phyloP scores from a whole-genome alignment of 2,113 vertebrate species.

The Myiozetetes cayanensis region DNA sequence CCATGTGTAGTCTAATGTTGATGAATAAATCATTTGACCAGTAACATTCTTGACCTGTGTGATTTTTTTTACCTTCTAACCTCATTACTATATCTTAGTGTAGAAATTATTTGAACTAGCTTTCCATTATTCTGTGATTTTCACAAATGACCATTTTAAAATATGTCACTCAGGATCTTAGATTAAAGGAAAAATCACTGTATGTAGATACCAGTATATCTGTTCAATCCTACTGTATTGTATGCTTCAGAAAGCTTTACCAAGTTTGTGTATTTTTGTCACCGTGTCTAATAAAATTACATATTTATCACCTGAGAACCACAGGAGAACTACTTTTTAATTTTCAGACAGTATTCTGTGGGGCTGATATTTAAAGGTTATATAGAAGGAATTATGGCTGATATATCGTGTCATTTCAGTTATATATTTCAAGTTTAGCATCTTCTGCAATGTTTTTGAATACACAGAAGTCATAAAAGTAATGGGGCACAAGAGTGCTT shows the following conservation, averaged over 20 bases:
- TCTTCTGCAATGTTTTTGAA: not conserved
- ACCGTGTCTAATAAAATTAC: not conserved
- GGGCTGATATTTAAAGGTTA: not conserved
- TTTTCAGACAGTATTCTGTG: not conserved
- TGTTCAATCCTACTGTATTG: not conserved
- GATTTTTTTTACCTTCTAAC: slow-evolving; percentile 35
- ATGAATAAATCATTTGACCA: slow-evolving; percentile 71
- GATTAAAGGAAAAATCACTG: not conserved
- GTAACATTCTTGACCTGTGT: slow-evolving; percentile 49
- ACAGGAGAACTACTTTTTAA: not conserved
- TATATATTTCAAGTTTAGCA: not conserved
- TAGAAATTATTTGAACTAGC: not conserved
- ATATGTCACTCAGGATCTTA: not conserved
- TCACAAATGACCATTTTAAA: not conserved
- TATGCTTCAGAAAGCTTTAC: not conserved
- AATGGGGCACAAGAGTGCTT: not conserved
- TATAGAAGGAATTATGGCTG: not conserved
- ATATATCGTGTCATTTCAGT: not conserved
- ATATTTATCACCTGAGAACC: not conserved
- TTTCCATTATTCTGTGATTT: not conserved
- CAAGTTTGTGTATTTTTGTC: not conserved
- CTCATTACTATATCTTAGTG: slow-evolving; percentile 25
- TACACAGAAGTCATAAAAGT: not conserved
- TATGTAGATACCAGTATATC: not conserved
- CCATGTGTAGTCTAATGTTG: slow-evolving; percentile 66